Evolutionary conservation across 2,113 vertebrate genomes (phyloP), one percentile per base, ranked within the genome.

Genomic region (Pelecanoides urinatrix): DNA sequence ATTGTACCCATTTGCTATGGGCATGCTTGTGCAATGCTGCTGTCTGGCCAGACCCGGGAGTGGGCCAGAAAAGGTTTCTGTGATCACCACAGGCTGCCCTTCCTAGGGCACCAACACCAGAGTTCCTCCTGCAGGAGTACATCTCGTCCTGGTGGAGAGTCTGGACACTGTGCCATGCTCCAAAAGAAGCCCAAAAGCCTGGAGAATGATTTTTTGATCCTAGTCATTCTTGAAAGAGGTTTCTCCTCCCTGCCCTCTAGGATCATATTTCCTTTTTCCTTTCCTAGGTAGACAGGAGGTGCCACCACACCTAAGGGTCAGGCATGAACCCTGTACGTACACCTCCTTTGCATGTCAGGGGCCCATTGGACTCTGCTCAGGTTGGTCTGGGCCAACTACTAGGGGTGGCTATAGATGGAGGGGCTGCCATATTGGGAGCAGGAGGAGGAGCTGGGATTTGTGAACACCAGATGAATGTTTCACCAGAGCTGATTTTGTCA

Each of bases 321-420:
- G 50, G 26, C 3, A 0, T 38, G 19, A 85, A 75, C 30, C 11
- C 38, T 71, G 17, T 63, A 16, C 0, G 0, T 73, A 67, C 20
- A 58, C 6, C 16, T 71, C 4, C 9, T 38, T 34, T 29, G 10
- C 4, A 12, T 49, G 32, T 38, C 6, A 47, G 2, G 23, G 12
- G 20, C 9, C 30, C 23, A 17, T 0, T 72, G 49, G 26, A 29
- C 30, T 73, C 52, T 78, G 47, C 56, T 85, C 4, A 9, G 10
- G 9, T 78, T 85, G 29, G 11, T 73, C 62, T 73, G 42, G 16
- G 11, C 23, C 40, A 90, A 13, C 20, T 45, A 30, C 6, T 19
- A 26, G 30, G 11, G 3, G 49, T 65, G 67, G 11, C 30, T 70
- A 67, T 58, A 92, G 49, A 71, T 22, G 40, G 23, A 72, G 18